Conservation (phyloP, 1,140 invertebrate genomes). For the Lepidotrigona ventralis region DNA sequence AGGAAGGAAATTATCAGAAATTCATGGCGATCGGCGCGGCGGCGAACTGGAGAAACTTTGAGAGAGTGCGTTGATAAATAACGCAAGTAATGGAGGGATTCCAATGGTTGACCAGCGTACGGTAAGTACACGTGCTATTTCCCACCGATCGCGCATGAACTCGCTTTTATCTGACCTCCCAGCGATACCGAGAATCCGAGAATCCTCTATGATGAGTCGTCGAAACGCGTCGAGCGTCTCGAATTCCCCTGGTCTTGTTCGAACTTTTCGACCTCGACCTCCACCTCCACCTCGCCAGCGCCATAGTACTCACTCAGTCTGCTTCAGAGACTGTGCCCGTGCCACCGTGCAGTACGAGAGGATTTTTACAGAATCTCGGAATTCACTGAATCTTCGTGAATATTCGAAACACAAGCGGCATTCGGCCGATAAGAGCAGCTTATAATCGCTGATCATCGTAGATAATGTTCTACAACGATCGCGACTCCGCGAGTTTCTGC, state of each 20-base stretch:
- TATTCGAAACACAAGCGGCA: not conserved
- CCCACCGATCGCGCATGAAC: conserved; percentile 50
- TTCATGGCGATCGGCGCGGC: not conserved
- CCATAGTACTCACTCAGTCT: not conserved
- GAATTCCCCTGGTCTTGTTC: conserved; percentile 63
- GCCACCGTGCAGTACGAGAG: conserved; percentile 30
- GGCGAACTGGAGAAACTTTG: not conserved
- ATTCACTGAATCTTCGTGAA: not conserved
- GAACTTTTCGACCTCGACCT: conserved; percentile 45
- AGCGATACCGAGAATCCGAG: conserved; percentile 64
- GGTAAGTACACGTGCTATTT: conserved; percentile 33
- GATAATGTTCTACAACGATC: conserved; percentile 51
- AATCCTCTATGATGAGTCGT: conserved; percentile 71
- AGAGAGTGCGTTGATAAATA: conserved; percentile 38
- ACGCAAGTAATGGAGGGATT: conserved; percentile 43
- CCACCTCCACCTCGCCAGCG: not conserved
- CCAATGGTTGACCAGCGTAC: conserved; percentile 17
- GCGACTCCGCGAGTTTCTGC: conserved; percentile 34
- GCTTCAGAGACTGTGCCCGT: conserved; percentile 15
- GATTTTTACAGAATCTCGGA: conserved; percentile 24
- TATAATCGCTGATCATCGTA: conserved; percentile 47
- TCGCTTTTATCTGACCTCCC: conserved; percentile 65
- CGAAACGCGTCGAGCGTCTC: conserved; percentile 59
- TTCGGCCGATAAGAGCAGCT: conserved; percentile 45
- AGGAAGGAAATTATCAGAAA: not conserved